Percentiles rank a stretch among this genome's conserved stretches.
Conservation (phyloP, 1,140 invertebrate species). For the Belonocnema kinseyi region DNA sequence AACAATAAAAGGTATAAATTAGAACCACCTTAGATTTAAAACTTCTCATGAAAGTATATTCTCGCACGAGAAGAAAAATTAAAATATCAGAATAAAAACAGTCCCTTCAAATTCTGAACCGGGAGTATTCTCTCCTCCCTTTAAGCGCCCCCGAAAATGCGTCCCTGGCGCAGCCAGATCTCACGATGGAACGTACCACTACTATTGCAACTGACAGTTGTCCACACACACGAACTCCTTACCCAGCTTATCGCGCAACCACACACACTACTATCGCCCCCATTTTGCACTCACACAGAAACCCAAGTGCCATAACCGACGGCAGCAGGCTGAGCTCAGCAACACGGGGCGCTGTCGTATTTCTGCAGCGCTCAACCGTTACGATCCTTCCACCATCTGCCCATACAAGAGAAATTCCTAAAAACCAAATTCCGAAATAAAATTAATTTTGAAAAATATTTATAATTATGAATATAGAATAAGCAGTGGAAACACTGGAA, state of each 20-base stretch:
- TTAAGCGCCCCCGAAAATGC: neutral
- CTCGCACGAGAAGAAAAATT: neutral
- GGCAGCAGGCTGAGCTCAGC: conserved; percentile 25
- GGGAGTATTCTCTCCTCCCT: neutral
- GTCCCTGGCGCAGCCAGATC: conserved; percentile 50
- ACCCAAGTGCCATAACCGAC: conserved; percentile 38
- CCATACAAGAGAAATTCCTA: conserved; percentile 15
- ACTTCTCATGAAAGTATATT: neutral
- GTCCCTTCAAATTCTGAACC: conserved; percentile 3
- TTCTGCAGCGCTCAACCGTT: conserved; percentile 26
- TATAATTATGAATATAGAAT: no score
- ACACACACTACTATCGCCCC: conserved; percentile 17
- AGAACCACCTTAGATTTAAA: neutral
- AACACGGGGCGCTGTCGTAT: conserved; percentile 16
- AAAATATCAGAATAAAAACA: conserved; percentile 23
- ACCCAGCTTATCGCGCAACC: neutral
- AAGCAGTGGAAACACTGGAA: neutral
- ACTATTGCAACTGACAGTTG: conserved; percentile 37
- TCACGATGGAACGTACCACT: conserved; percentile 52
- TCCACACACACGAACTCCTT: neutral
- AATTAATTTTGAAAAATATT: no score
- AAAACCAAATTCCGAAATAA: no score
- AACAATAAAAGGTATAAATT: neutral
- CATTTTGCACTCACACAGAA: conserved; percentile 22
- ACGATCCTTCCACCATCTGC: conserved; percentile 23